Evolutionary conservation across 2,888 invertebrate species (phyloP), one percentile per base, ranked within the genome.

Genomic region (Aphidius colemani): DNA sequence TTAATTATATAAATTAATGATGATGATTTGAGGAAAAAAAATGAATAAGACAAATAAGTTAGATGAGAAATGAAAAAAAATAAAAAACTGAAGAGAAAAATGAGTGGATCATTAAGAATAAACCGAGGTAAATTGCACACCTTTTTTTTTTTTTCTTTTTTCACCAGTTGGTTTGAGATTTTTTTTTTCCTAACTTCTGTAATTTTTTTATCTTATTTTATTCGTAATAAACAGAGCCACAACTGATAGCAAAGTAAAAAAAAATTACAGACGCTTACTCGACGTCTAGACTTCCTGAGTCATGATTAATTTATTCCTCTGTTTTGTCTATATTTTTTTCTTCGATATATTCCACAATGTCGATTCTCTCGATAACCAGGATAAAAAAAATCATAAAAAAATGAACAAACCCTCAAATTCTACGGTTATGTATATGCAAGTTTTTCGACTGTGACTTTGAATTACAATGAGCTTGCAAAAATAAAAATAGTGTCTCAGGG

Each of bases 381-480:
- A 30, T 5, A 3, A 30, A 30, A 30, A 30, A 30, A 30, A 30
- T 30, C 3, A 30, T 30, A 3, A 5, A 30, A 30, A 30, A 30
- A 30, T 30, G 30, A 30, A 30, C 0, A 30, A 5, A 30, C 30
- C 30, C 30, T 30, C 30, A 30, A 30, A 30, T 60, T 53, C 50
- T 51, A 53, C 51, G 60, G 53, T 43, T 41, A 41, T 55, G 55
- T 39, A 53, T 60, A 50, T 60, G 53, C 43, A 44, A 50, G 60
- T 43, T 43, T 30, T 10, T 11, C 41, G 53, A 44, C 60, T 60
- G 11, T 13, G 61, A 53, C 46, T 53, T 61, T 61, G 61, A 55
- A 61, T 61, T 53, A 61, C 53, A 61, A 55, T 61, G 49, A 61
- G 61, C 55, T 39, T 41, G 39, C 61, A 40, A 48, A 46, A 41